phyloP scores from a whole-genome alignment of 2,797 vertebrate species.

The Pterois miles region DNA sequence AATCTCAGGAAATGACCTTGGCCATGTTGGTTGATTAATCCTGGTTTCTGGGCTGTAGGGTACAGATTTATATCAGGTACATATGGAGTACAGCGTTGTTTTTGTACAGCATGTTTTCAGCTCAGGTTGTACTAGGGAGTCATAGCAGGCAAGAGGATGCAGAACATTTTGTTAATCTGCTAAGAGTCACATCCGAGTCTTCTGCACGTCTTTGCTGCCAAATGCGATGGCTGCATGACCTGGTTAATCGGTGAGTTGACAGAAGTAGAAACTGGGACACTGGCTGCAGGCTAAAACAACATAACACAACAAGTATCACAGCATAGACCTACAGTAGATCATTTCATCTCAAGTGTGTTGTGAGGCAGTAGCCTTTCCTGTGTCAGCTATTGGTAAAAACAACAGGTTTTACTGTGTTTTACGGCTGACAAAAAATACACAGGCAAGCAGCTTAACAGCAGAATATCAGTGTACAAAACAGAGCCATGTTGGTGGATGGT shows the following conservation, averaged over 20 bases:
- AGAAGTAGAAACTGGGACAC: not conserved
- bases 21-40: slow-evolving; percentile 58
- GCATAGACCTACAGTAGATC: not conserved
- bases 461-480: not conserved
- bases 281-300: not conserved
- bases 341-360: not conserved
- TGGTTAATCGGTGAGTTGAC: not conserved
- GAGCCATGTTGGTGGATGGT: not conserved
- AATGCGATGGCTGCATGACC: slow-evolving; percentile 1
- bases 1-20: slow-evolving; percentile 64
- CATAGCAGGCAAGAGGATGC: not conserved
- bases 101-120: not conserved
- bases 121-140: not conserved
- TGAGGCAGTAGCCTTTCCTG: not conserved
- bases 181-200: not conserved
- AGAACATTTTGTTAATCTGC: not conserved
- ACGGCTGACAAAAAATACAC: not conserved
- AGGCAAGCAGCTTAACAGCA: not conserved
- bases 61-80: slow-evolving; percentile 39
- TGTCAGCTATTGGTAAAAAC: not conserved
- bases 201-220: not conserved
- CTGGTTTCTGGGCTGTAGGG: slow-evolving; percentile 15
- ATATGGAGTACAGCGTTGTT: slow-evolving; percentile 10
- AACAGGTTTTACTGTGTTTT: not conserved
- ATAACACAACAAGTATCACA: not conserved